Conservation (phyloP, 1,140 invertebrate species). For the Diachasma alloeum region DNA sequence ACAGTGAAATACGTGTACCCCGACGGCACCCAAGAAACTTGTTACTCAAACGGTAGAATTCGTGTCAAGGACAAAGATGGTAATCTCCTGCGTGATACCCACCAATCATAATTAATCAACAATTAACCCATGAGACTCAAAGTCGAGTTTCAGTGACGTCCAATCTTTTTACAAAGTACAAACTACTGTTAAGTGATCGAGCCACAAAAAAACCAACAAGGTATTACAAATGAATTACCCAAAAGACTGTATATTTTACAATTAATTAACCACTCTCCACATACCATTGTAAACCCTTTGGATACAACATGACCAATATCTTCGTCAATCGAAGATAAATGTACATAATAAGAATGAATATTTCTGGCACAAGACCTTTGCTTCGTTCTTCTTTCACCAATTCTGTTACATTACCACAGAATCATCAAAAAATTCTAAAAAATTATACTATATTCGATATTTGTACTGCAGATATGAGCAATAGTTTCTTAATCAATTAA, state of each 20-base stretch:
- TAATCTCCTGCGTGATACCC: constrained; percentile 78
- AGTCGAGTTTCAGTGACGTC: neutral
- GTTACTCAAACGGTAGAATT: constrained; percentile 86
- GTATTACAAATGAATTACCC: neutral
- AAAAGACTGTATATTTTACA: constrained; percentile 5
- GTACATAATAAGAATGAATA: neutral
- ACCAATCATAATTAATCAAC: constrained; percentile 26
- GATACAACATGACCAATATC: neutral
- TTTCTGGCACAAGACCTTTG: neutral
- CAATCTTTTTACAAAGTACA: neutral
- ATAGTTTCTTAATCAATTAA: neutral
- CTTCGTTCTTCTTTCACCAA: neutral
- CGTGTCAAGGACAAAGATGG: constrained; percentile 88
- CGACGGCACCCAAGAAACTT: constrained; percentile 88
- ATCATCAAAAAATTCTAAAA: neutral
- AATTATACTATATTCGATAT: neutral
- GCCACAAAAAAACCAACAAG: neutral
- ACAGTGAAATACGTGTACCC: constrained; percentile 88
- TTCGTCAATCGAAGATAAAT: neutral
- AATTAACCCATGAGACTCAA: neutral
- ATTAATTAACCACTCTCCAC: neutral
- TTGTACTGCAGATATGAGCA: neutral
- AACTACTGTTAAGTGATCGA: neutral
- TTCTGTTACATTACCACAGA: too few relatives aligned
- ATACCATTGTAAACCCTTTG: neutral